Percentiles rank a stretch among this genome's conserved stretches.
These are phyloP conservation scores for Diarsia mendica DNA, from an alignment of 2,888 invertebrate genomes.

Conservation along the genomic window DNA sequence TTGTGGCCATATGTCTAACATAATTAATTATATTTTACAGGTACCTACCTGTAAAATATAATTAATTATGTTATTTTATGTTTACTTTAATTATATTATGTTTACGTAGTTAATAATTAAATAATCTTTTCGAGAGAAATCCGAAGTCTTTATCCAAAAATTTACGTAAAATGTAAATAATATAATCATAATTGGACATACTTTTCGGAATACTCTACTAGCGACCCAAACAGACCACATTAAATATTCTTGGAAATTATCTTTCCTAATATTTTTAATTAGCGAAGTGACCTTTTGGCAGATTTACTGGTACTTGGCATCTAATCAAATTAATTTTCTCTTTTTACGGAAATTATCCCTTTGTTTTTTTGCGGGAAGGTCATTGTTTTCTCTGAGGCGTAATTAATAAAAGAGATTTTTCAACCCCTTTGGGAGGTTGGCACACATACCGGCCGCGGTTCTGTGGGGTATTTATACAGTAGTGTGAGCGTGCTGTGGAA, in stretches of 20 bases:
- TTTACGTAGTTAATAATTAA: not conserved
- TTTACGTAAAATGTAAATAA: not conserved
- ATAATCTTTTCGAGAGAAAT: slow-evolving; percentile 9
- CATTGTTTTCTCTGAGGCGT: slow-evolving; percentile 25
- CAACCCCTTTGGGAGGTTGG: not conserved
- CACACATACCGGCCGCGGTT: not conserved
- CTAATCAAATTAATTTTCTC: slow-evolving; percentile 21
- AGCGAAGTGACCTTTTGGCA: slow-evolving; percentile 18
- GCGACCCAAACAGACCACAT: slow-evolving; percentile 4
- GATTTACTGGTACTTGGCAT: slow-evolving; percentile 11
- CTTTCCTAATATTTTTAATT: slow-evolving; percentile 35
- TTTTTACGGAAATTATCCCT: slow-evolving; percentile 24
- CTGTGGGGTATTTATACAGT: not conserved
- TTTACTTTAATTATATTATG: too few relatives aligned
- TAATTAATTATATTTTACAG: too few relatives aligned
- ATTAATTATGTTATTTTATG: too few relatives aligned
- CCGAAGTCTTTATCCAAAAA: not conserved
- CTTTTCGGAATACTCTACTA: not conserved
- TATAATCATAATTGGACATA: not conserved
- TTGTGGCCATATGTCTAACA: not conserved
- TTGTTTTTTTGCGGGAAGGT: slow-evolving; percentile 23
- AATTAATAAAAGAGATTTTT: slow-evolving; percentile 42
- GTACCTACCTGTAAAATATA: too few relatives aligned
- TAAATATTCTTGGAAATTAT: slow-evolving; percentile 12
- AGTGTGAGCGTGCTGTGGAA: not conserved